Base-by-base conservation (phyloP, 2,888 invertebrate species). In the Acleris sparsana region DNA sequence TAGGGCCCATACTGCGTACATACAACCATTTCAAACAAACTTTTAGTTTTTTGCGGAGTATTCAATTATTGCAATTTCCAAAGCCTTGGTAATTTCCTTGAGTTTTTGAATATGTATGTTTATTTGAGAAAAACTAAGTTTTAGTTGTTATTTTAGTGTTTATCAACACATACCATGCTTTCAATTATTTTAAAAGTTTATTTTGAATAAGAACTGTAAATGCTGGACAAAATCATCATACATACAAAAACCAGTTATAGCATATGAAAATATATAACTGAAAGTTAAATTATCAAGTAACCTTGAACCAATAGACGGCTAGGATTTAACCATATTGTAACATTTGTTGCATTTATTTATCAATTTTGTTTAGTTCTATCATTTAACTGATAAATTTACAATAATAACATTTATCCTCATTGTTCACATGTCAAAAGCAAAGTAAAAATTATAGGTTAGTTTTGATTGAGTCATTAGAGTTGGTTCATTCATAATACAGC, bases 401-500 rank as follows among this genome's bases (percentile, higher is more conserved):
- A 13, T 18, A 55, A 39, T 20, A 2, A 20, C 20, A 18, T 44
- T 5, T n/a, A 25, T n/a, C n/a, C 25, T 43, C 20, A 55, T 13
- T 57, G n/a, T 46, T 46, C 22, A 46, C 22, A 46, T 46, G 17
- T 20, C 11, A 49, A 20, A 18, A 49, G 46, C n/a, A 17, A n/a
- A 17, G n/a, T 20, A 46, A 52, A 49, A 44, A 51, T 13, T 58
- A 56, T 60, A 65, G 59, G 60, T 61, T 65, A 65, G 25, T 60
- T 51, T 44, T 22, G 53, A 56, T 65, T 51, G 33, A 49, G 29
- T 55, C 51, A 61, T 61, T 65, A 44, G 51, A 60, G 51, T 56
- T 56, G 33, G 51, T 65, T 70, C 59, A 60, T 56, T 68, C 55
- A 63, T 67, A 69, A 63, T 69, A 69, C 63, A 69, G 68, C 57